Percentiles rank a stretch among this genome's conserved stretches.
Conservation (phyloP, 2,888 invertebrate species). For the Tetranychus truncatus region DNA sequence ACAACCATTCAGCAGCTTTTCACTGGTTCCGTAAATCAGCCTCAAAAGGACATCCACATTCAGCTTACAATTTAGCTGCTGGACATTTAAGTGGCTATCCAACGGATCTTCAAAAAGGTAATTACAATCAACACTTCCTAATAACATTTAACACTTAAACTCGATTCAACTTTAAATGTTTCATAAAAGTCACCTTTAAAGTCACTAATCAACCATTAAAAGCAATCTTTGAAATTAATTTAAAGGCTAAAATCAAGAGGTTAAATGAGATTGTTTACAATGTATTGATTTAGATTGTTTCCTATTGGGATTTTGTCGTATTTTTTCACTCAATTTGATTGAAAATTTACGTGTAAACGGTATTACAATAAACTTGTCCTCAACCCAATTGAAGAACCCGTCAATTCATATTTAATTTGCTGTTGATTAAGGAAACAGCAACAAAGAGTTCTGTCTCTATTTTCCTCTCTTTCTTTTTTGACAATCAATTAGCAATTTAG, state of each 20-base stretch:
- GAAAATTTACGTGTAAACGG: not conserved
- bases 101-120: slow-evolving; percentile 34
- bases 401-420: not conserved
- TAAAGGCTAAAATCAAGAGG: too few relatives aligned
- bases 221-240: too few relatives aligned
- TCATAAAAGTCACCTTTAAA: too few relatives aligned
- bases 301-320: not conserved
- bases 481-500: too few relatives aligned
- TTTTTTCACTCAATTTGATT: not conserved
- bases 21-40: slow-evolving; percentile 38
- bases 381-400: not conserved
- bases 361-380: slow-evolving; percentile 1
- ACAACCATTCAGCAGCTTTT: slow-evolving; percentile 33
- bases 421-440: slow-evolving; percentile 2
- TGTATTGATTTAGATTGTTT: too few relatives aligned
- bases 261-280: too few relatives aligned
- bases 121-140: not conserved
- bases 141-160: not conserved
- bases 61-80: slow-evolving; percentile 38
- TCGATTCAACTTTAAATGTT: not conserved
- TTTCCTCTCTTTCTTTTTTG: too few relatives aligned
- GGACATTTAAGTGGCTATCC: slow-evolving; percentile 37
- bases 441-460: not conserved
- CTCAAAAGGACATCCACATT: slow-evolving; percentile 38
- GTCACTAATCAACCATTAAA: too few relatives aligned